These are phyloP conservation scores for Yponomeuta cagnagella DNA, from an alignment of 2,888 invertebrate species.

Conservation along the genomic window DNA sequence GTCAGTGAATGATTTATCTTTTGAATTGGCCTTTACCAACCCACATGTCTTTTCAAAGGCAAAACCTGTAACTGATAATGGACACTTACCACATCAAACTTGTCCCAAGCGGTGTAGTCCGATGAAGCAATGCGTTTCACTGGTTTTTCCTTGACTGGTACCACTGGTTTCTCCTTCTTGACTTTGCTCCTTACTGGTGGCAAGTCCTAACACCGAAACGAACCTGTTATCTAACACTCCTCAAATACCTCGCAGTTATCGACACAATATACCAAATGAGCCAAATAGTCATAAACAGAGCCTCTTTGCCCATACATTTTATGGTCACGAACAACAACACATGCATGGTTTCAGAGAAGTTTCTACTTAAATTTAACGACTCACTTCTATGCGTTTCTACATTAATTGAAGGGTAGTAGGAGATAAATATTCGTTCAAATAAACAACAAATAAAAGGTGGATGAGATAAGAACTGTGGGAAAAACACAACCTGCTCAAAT, in stretches of 20 bases:
- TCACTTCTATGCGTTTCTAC: too few relatives aligned
- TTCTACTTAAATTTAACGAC: neutral
- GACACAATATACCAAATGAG: slow-evolving; percentile 25
- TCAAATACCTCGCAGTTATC: slow-evolving; percentile 8
- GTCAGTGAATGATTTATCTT: too few relatives aligned
- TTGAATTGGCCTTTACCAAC: too few relatives aligned
- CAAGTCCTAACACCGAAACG: slow-evolving; percentile 50
- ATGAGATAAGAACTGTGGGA: neutral
- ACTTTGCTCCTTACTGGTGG: slow-evolving; percentile 73
- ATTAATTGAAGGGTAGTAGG: neutral
- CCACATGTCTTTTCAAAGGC: too few relatives aligned
- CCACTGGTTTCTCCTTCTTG: slow-evolving; percentile 53
- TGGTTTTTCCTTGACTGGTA: slow-evolving; percentile 36
- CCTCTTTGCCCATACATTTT: neutral
- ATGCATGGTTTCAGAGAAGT: neutral
- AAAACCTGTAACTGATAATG: too few relatives aligned
- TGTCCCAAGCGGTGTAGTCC: slow-evolving; percentile 86
- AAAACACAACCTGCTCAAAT: slow-evolving; percentile 62
- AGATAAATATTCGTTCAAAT: neutral
- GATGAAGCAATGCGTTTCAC: slow-evolving; percentile 73
- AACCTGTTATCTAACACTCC: neutral
- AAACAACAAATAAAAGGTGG: neutral
- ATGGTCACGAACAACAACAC: neutral
- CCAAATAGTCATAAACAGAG: neutral
- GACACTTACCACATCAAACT: slow-evolving; percentile 82